Evolutionary conservation across 2,113 vertebrate genomes (phyloP).

Genomic region (Ceuthmochares aereus): DNA sequence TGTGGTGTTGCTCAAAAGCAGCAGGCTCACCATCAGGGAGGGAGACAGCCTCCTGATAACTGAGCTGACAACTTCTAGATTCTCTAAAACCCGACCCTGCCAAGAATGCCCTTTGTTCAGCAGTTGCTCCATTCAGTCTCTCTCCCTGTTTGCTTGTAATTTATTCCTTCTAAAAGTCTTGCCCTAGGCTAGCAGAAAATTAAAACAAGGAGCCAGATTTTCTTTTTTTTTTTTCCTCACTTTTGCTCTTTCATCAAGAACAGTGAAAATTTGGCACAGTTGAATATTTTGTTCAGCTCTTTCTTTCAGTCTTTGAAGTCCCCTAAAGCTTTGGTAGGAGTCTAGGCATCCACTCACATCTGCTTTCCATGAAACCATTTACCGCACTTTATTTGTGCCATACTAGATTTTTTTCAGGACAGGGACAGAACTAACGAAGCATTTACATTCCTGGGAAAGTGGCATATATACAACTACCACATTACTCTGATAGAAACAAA

Average conservation of each 20-base stretch:
- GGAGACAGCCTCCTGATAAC: conserved; percentile 28
- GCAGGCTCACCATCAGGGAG: neutral
- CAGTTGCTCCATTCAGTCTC: conserved; percentile 59
- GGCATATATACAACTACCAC: conserved; percentile 44
- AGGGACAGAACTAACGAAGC: conserved; percentile 62
- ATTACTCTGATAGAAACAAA: conserved; percentile 58
- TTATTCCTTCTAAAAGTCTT: conserved; percentile 67
- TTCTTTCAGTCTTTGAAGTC: conserved; percentile 71
- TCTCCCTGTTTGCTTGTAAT: conserved; percentile 69
- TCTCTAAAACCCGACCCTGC: conserved; percentile 55
- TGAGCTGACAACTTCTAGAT: conserved; percentile 56
- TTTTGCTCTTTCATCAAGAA: conserved; percentile 74
- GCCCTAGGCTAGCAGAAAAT: conserved; percentile 72
- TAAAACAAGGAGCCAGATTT: conserved; percentile 70
- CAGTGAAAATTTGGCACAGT: conserved; percentile 72
- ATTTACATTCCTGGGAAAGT: conserved; percentile 64
- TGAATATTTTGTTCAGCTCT: conserved; percentile 69
- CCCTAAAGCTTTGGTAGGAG: conserved; percentile 60
- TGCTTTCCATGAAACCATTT: conserved; percentile 74
- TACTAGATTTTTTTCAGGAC: conserved; percentile 68
- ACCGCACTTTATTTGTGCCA: conserved; percentile 71
- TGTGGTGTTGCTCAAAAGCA: neutral
- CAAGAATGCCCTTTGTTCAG: conserved; percentile 68
- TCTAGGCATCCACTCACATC: conserved; percentile 70
- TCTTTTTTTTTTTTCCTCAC: conserved; percentile 3